Percentiles rank a stretch among this genome's conserved stretches.
Evolutionary conservation across 2,888 invertebrate genomes (phyloP).

Genomic region (Hirtodrosophila duncani): DNA sequence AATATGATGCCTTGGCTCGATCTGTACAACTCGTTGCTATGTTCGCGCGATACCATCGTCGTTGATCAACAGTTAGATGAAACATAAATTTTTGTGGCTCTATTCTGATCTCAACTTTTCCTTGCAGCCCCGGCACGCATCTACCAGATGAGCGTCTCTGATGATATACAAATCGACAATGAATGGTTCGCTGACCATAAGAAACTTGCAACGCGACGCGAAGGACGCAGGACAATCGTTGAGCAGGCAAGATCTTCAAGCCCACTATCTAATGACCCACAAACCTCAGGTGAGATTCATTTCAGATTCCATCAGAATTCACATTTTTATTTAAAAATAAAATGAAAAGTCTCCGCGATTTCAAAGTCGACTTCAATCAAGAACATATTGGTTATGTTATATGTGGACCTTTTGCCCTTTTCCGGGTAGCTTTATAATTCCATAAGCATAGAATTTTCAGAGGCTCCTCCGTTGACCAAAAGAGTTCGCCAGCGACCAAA

Average conservation of each 20-base stretch:
- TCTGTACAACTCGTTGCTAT: slow-evolving; percentile 62
- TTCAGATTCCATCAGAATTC: neutral
- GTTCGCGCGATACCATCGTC: slow-evolving; percentile 61
- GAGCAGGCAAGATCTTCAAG: slow-evolving; percentile 32
- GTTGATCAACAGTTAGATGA: slow-evolving; percentile 64
- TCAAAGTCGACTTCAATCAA: too few relatives aligned
- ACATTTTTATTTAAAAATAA: neutral
- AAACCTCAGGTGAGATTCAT: slow-evolving; percentile 59
- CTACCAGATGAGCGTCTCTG: slow-evolving; percentile 57
- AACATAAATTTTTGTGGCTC: too few relatives aligned
- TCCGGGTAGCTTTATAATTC: too few relatives aligned
- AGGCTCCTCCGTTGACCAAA: too few relatives aligned
- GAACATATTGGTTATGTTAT: too few relatives aligned
- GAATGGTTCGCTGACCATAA: slow-evolving; percentile 66
- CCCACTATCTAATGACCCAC: slow-evolving; percentile 52
- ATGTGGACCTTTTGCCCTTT: too few relatives aligned
- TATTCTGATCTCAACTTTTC: too few relatives aligned
- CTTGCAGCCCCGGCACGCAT: slow-evolving; percentile 71
- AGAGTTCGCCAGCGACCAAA: too few relatives aligned
- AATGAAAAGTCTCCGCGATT: too few relatives aligned
- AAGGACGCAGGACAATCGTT: slow-evolving; percentile 28
- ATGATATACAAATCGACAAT: slow-evolving; percentile 57
- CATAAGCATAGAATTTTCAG: too few relatives aligned
- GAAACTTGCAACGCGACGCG: slow-evolving; percentile 49
- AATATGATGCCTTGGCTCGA: slow-evolving; percentile 66